These are phyloP conservation scores for Eidolon dupreanum DNA, from an alignment of 2,797 vertebrate genomes.

Conservation along the genomic window DNA sequence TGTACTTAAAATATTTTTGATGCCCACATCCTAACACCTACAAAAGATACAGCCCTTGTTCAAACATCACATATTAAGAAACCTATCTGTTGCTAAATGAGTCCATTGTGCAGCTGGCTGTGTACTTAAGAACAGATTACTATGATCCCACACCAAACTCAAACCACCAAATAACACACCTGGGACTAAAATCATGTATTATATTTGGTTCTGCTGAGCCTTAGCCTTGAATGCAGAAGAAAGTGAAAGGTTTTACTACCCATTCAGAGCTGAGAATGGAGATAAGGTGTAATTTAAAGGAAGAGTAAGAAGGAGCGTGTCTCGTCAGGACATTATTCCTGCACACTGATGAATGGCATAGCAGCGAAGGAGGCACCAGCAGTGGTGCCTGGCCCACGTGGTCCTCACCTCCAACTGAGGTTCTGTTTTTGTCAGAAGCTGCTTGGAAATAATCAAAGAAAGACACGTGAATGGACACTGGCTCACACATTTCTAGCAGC, in stretches of 20 bases:
- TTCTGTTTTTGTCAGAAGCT: neutral
- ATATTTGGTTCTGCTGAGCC: slow-evolving; percentile 20
- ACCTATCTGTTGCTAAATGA: slow-evolving; percentile 77
- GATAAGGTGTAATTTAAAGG: neutral
- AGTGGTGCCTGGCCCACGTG: neutral
- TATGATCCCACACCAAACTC: slow-evolving; percentile 73
- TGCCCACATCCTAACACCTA: slow-evolving; percentile 78
- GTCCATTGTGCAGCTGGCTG: slow-evolving; percentile 64
- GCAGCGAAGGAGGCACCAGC: neutral
- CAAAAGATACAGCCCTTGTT: slow-evolving; percentile 73
- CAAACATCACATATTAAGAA: slow-evolving; percentile 76
- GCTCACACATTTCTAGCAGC: neutral
- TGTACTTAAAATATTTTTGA: slow-evolving; percentile 72
- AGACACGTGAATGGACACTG: neutral
- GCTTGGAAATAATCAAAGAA: neutral
- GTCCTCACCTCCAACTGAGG: neutral
- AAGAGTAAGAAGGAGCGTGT: neutral
- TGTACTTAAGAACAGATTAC: slow-evolving; percentile 73
- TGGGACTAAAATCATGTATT: slow-evolving; percentile 46
- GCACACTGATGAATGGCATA: neutral
- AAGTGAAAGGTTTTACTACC: slow-evolving; percentile 53
- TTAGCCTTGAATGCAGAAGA: slow-evolving; percentile 3
- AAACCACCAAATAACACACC: slow-evolving; percentile 75
- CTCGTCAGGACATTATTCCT: neutral
- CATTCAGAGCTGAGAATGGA: neutral